Evolutionary conservation across 2,888 invertebrate genomes (phyloP).

Genomic region (Agriopis marginaria): DNA sequence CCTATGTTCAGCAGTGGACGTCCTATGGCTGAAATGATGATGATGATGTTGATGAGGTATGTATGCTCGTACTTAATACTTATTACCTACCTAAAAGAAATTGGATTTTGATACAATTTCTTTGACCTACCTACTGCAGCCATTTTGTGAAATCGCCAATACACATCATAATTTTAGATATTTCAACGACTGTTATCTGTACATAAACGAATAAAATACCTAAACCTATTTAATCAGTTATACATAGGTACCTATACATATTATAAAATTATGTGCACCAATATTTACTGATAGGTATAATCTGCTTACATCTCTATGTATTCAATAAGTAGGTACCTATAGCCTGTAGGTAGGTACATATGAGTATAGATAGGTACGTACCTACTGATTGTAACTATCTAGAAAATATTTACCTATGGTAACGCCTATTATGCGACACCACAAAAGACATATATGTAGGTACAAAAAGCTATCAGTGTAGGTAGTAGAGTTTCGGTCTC

Average conservation of each 20-base stretch:
- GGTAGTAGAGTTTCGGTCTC: too few relatives aligned
- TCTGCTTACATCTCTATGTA: neutral
- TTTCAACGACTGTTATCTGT: neutral
- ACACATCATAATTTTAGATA: neutral
- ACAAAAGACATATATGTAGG: too few relatives aligned
- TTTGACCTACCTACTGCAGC: neutral
- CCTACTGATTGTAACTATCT: too few relatives aligned
- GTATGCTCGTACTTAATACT: too few relatives aligned
- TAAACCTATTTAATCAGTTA: neutral
- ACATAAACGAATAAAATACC: neutral
- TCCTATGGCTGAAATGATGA: too few relatives aligned
- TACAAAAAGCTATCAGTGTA: too few relatives aligned
- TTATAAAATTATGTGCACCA: neutral
- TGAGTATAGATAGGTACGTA: neutral
- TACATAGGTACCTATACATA: neutral
- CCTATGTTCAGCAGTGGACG: too few relatives aligned
- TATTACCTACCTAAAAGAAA: too few relatives aligned
- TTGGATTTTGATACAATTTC: too few relatives aligned
- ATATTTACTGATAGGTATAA: neutral
- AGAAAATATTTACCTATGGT: too few relatives aligned
- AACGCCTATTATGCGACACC: too few relatives aligned
- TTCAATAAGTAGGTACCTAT: neutral
- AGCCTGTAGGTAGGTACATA: neutral
- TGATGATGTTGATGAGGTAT: too few relatives aligned
- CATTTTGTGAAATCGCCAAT: neutral